These are phyloP conservation scores for Eptatretus atami DNA, from an alignment of 2,797 vertebrate genomes.

Conservation along the genomic window DNA sequence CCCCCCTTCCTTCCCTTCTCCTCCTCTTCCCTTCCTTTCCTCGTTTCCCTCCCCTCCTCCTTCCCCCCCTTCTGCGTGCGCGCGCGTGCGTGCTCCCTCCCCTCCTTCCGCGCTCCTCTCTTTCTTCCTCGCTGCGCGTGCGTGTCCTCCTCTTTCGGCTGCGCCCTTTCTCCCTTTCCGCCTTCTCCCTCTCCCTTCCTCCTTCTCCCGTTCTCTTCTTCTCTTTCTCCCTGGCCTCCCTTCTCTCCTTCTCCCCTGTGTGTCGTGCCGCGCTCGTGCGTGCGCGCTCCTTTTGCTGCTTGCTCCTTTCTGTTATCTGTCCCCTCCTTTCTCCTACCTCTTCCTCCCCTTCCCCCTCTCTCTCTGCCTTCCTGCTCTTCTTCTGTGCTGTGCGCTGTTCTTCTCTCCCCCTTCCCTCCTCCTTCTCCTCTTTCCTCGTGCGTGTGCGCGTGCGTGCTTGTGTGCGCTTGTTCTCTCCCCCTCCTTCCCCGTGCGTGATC, in stretches of 20 bases:
- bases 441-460: background rate
- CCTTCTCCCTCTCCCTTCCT: background rate
- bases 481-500: background rate
- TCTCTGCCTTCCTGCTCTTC: background rate
- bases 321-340: background rate
- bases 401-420: background rate
- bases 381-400: background rate
- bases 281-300: background rate
- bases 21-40: background rate
- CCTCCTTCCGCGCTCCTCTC: background rate
- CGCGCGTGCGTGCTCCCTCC: background rate
- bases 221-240: background rate
- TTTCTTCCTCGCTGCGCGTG: background rate
- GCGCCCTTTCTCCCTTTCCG: background rate
- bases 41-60: background rate
- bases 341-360: background rate
- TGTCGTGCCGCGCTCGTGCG: background rate
- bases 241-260: background rate
- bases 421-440: background rate
- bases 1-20: background rate
- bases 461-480: background rate
- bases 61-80: background rate
- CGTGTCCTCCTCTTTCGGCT: background rate
- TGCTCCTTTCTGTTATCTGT: background rate
- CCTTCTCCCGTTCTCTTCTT: background rate